A percentile compares a stretch with the other conserved stretches of the same genome.
Conservation (phyloP, 2,888 invertebrate genomes). For the Merodon equestris region DNA sequence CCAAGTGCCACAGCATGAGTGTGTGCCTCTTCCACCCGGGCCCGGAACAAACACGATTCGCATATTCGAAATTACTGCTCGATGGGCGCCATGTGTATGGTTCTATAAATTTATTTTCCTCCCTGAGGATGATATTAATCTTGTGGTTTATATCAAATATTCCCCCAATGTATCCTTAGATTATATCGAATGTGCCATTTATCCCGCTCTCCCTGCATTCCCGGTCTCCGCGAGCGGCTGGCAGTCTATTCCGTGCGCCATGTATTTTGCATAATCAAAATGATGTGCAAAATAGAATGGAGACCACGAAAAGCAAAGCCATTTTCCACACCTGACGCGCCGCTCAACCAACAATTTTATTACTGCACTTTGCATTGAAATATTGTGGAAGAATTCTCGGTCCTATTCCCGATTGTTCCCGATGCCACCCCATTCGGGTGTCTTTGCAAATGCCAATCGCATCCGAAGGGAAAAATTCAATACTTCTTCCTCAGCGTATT, state of each 20-base stretch:
- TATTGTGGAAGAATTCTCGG: constrained; percentile 45
- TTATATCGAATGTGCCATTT: constrained; percentile 58
- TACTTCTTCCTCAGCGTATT: constrained; percentile 60
- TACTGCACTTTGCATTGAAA: constrained; percentile 57
- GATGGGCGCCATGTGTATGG: constrained; percentile 41
- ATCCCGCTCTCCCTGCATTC: constrained; percentile 3
- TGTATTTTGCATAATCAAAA: constrained; percentile 60
- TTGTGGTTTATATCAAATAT: constrained; percentile 47
- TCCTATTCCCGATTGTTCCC: not conserved
- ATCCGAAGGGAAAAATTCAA: constrained; percentile 63
- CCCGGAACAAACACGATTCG: not conserved
- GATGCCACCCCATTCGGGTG: not conserved
- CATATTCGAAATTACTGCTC: constrained; percentile 19
- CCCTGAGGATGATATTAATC: constrained; percentile 42
- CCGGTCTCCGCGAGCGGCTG: too few species aligned
- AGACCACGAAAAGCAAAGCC: constrained; percentile 53
- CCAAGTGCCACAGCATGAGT: too few species aligned
- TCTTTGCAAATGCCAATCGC: constrained; percentile 37
- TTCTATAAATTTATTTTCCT: constrained; percentile 16
- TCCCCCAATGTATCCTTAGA: constrained; percentile 46
- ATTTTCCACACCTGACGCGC: constrained; percentile 63
- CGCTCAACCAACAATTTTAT: constrained; percentile 59
- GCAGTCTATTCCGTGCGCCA: too few species aligned
- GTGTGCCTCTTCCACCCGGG: too few species aligned
- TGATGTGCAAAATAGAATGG: constrained; percentile 63